Evolutionary conservation across 2,888 invertebrate species (phyloP).

Genomic region (Ypsolopha sequella): DNA sequence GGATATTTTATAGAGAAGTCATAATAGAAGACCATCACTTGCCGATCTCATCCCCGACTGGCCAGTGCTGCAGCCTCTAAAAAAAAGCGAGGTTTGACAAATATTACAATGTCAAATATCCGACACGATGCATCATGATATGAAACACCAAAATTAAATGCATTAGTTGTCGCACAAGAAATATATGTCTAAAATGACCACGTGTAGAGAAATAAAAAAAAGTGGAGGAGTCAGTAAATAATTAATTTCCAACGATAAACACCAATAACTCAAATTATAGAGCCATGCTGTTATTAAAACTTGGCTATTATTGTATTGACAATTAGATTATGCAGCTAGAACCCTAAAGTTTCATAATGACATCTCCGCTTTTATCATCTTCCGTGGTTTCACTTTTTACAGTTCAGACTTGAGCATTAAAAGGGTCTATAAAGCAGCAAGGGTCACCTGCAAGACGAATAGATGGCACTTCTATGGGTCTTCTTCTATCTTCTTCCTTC

Average conservation of each 20-base stretch:
- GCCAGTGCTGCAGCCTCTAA: constrained; percentile 89
- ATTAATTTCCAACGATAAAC: too few species aligned
- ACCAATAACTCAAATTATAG: too few species aligned
- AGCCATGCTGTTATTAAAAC: too few species aligned
- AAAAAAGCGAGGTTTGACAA: constrained; percentile 87
- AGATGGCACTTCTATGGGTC: constrained; percentile 43
- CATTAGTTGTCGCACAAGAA: constrained; percentile 37
- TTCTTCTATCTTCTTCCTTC: constrained; percentile 26
- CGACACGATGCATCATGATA: constrained; percentile 59
- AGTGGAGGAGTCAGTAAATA: too few species aligned
- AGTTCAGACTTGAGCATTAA: background rate
- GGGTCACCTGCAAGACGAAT: constrained; percentile 15
- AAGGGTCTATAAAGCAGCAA: constrained; percentile 1
- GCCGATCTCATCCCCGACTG: constrained; percentile 97
- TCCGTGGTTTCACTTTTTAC: too few species aligned
- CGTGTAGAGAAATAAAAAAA: too few species aligned
- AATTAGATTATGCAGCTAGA: too few species aligned
- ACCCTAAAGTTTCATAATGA: too few species aligned
- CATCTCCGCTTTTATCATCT: too few species aligned
- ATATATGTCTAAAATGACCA: background rate
- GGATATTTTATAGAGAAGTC: constrained; percentile 65
- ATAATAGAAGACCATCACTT: constrained; percentile 85
- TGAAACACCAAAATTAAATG: constrained; percentile 39
- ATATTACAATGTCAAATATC: constrained; percentile 33
- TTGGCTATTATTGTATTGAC: too few species aligned